Evolutionary conservation across 2,888 invertebrate genomes (phyloP), one percentile per base, ranked within the genome.

Genomic region (Synanthedon tipuliformis): DNA sequence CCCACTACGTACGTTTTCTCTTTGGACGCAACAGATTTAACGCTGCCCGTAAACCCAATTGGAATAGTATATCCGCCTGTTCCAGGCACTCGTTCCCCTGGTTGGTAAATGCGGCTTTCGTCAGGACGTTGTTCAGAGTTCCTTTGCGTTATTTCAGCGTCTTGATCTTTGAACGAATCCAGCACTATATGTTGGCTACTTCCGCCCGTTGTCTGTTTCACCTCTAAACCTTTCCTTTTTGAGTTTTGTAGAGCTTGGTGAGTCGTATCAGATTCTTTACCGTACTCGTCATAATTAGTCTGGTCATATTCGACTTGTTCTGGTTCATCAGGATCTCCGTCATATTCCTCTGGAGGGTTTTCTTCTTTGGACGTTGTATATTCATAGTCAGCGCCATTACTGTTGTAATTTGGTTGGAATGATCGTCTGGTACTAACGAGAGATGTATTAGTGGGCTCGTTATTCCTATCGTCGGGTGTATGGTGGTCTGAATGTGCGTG

Each of bases 21-120:
- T 53, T 89, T 90, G 16, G 90, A 90, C 0, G 92, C 89, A 5
- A 90, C 88, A 0, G 92, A 91, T 50, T 93, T 90, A 53, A 90
- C 89, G 51, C 91, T 92, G 52, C 93, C 89, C 53, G 92, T 86
- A 73, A 90, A 90, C 56, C 95, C 91, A 56, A 89, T 68, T 55
- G 94, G 91, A 74, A 95, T 88, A 61, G 89, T 88, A 73, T 92
- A 90, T 53, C 91, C 90, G 55, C 91, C 87, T 61, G 91, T 88
- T 54, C 94, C 90, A 52, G 93, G 90, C 61, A 95, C 71, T 54
- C 89, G 73, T 64, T 92, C 89, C 12, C 93, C 93, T 1, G 92
- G 90, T 67, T 91, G 90, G 55, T 92, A 84, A 23, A 91, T 73
- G 66, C 87, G 89, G 51, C 89, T 89, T 61, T 89, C 88, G 58